Base-by-base conservation (phyloP, 2,797 vertebrate genomes). In the Phataginus tricuspis region DNA sequence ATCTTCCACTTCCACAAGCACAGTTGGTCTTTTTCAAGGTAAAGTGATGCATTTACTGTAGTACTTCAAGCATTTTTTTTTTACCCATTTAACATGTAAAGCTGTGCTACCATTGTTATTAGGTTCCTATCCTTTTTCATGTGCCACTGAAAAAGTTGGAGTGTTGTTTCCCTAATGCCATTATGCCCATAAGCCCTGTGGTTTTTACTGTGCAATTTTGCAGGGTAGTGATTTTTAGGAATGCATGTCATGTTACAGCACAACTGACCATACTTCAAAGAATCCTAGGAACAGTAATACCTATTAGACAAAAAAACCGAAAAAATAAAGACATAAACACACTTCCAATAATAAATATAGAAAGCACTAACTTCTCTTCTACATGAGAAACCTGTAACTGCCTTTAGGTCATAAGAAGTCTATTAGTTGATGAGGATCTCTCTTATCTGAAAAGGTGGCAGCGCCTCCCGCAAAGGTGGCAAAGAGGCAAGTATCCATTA, bases 31-130 rank as follows among this genome's bases (percentile, higher is more conserved):
- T 77, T 91, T 93, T 77, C 69, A 93, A 72, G 64, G n/a, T 69
- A 85, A 80, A 91, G 7, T 84, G 45, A 79, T 25, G 19, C 27
- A 9, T 45, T 55, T 63, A 79, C 51, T 91, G 25, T n/a, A 88
- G 21, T 79, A 89, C 64, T 61, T 94, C 31, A 94, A 49, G n/a
- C 21, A 55, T 78, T 84, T 84, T 57, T 84, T 37, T 29, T 42
- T 42, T 34, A 90, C 18, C 29, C 82, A 80, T 31, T 91, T 82
- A 80, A 85, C 23, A 8, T 92, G 7, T 82, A 96, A 93, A 94
- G n/a, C 39, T 83, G 45, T 7, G 31, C 12, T n/a, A 83, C 39
- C 19, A 79, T 59, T 96, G 84, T 91, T 91, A 86, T 23, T 79
- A 63, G 25, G 37, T 79, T 85, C 34, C 69, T 37, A 89, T 57